Evolutionary conservation across 2,113 vertebrate species (phyloP).

Genomic region (Isichthys henryi): DNA sequence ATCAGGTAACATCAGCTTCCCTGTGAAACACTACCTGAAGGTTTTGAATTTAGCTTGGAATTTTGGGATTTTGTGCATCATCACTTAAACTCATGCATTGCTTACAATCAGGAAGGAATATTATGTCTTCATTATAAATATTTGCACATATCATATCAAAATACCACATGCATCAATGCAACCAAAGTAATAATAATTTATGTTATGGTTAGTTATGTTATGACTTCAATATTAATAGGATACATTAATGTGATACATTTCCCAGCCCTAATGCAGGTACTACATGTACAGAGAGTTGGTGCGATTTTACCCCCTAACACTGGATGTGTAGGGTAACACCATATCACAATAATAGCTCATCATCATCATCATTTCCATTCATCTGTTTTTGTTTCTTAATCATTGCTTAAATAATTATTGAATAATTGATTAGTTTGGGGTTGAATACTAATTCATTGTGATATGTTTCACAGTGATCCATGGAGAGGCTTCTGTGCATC

Average conservation of each 20-base stretch:
- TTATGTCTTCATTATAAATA: neutral
- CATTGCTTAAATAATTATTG: neutral
- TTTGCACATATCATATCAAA: neutral
- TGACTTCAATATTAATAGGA: neutral
- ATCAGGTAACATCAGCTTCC: no score
- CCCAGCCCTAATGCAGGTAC: neutral
- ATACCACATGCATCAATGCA: neutral
- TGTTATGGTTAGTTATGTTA: neutral
- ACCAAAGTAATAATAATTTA: neutral
- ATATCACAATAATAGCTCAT: neutral
- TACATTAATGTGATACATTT: neutral
- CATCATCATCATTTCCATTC: neutral
- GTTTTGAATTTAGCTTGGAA: neutral
- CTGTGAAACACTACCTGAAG: no score
- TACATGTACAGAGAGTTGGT: neutral
- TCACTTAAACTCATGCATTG: neutral
- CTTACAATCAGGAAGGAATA: neutral
- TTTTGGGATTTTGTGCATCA: neutral
- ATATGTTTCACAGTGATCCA: neutral
- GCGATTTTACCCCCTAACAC: neutral
- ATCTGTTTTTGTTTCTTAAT: neutral
- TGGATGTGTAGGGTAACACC: neutral
- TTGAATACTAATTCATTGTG: neutral
- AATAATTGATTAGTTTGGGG: neutral
- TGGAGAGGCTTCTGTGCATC: neutral